These are phyloP conservation scores for Lapara coniferarum DNA, from an alignment of 2,888 invertebrate genomes.

Conservation along the genomic window DNA sequence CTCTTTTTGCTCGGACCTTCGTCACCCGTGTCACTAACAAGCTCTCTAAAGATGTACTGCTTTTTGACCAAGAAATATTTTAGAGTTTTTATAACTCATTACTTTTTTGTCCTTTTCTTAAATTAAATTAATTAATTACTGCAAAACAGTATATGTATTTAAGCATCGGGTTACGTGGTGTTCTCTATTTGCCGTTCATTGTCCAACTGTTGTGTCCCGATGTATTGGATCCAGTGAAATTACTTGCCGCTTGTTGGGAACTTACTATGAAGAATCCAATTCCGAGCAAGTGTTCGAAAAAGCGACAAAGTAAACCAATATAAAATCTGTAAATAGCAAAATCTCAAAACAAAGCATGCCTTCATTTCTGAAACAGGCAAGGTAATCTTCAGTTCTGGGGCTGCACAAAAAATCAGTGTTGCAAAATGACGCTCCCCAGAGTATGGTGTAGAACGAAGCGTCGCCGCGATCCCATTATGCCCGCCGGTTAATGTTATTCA, in stretches of 20 bases:
- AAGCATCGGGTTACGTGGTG: no score
- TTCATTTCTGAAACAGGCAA: not conserved
- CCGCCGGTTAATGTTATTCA: constrained; percentile 53
- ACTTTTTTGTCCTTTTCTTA: no score
- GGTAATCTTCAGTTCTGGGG: not conserved
- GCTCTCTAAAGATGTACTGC: constrained; percentile 16
- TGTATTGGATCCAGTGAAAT: no score
- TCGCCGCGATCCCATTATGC: constrained; percentile 53
- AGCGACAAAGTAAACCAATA: not conserved
- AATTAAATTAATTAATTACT: no score
- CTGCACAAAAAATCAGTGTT: not conserved
- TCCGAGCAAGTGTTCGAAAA: not conserved
- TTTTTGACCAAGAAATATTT: not conserved
- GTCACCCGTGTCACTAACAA: constrained; percentile 31
- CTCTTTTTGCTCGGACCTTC: constrained; percentile 19
- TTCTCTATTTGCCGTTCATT: no score
- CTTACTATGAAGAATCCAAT: no score
- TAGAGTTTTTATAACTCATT: not conserved
- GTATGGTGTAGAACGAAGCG: constrained; percentile 7
- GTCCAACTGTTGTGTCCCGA: no score
- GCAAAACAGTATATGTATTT: no score
- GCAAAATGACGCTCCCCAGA: not conserved
- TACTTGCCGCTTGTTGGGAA: no score
- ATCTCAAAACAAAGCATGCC: not conserved
- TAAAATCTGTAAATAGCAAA: not conserved